Percentiles rank a stretch among this genome's conserved stretches.
These are phyloP conservation scores for Loripinus fragilis DNA, from an alignment of 2,888 invertebrate species.

Conservation along the genomic window DNA sequence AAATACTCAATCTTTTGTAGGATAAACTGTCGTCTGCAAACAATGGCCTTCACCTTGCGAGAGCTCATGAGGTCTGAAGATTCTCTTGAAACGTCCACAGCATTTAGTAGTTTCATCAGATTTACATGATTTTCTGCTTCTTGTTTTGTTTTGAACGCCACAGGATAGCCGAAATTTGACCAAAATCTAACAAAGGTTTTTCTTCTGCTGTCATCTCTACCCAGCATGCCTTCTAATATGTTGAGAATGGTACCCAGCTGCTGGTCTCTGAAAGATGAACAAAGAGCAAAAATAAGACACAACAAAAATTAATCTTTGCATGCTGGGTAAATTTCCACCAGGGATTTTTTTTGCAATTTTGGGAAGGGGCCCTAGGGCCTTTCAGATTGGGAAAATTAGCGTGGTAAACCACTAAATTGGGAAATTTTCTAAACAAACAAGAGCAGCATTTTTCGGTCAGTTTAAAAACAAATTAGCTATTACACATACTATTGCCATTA, in stretches of 20 bases:
- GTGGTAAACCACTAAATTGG: too few species aligned
- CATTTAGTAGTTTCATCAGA: slow-evolving; percentile 34
- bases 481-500: too few species aligned
- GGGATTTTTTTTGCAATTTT: too few species aligned
- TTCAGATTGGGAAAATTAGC: too few species aligned
- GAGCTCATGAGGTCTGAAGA: slow-evolving; percentile 42
- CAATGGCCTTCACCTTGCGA: slow-evolving; percentile 58
- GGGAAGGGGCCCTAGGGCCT: too few species aligned
- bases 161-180: slow-evolving; percentile 70
- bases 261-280: slow-evolving; percentile 25
- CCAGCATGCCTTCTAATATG: slow-evolving; percentile 62
- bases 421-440: too few species aligned
- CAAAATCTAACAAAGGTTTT: slow-evolving; percentile 68
- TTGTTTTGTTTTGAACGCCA: slow-evolving; percentile 57
- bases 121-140: slow-evolving; percentile 50
- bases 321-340: too few species aligned
- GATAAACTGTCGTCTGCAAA: slow-evolving; percentile 34
- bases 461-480: too few species aligned
- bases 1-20: slow-evolving; percentile 25
- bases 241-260: slow-evolving; percentile 45
- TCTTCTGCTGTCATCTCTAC: slow-evolving; percentile 62
- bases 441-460: too few species aligned
- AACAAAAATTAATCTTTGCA: too few species aligned
- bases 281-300: too few species aligned
- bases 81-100: slow-evolving; percentile 43